These are phyloP conservation scores for Lepidurus arcticus DNA, from an alignment of 1,140 invertebrate species.

Conservation along the genomic window DNA sequence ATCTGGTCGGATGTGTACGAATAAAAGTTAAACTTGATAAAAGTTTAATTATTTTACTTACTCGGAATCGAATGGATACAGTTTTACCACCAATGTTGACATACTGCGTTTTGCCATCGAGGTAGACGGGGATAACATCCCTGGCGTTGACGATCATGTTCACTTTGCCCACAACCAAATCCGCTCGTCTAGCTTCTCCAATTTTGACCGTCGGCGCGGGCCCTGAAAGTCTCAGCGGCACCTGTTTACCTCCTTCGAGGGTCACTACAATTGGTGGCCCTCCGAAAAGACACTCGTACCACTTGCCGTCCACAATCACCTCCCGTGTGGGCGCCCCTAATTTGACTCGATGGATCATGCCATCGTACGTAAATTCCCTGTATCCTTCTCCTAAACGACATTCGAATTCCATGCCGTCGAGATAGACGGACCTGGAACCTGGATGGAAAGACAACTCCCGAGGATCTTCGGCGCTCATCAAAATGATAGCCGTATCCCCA, in stretches of 20 bases:
- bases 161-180: constrained; percentile 74
- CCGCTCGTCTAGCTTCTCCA: constrained; percentile 59
- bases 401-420: constrained; percentile 36
- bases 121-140: constrained; percentile 68
- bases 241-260: constrained; percentile 63
- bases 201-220: constrained; percentile 75
- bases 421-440: constrained; percentile 42
- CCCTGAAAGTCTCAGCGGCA: constrained; percentile 72
- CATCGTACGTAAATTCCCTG: constrained; percentile 42
- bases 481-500: constrained; percentile 72
- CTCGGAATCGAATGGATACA: constrained; percentile 22
- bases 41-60: constrained; percentile 16
- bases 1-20: too few relatives aligned
- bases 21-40: constrained; percentile 22
- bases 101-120: constrained; percentile 77
- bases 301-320: constrained; percentile 76
- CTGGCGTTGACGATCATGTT: constrained; percentile 74
- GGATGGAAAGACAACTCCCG: constrained; percentile 71
- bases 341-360: constrained; percentile 58
- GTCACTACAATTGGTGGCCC: constrained; percentile 72
- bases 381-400: constrained; percentile 40
- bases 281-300: constrained; percentile 86
- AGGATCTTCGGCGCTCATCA: constrained; percentile 75
- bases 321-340: constrained; percentile 89
- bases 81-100: constrained; percentile 35